Base-by-base conservation (phyloP, 2,113 vertebrate genomes). In the Chaenocephalus aceratus region DNA sequence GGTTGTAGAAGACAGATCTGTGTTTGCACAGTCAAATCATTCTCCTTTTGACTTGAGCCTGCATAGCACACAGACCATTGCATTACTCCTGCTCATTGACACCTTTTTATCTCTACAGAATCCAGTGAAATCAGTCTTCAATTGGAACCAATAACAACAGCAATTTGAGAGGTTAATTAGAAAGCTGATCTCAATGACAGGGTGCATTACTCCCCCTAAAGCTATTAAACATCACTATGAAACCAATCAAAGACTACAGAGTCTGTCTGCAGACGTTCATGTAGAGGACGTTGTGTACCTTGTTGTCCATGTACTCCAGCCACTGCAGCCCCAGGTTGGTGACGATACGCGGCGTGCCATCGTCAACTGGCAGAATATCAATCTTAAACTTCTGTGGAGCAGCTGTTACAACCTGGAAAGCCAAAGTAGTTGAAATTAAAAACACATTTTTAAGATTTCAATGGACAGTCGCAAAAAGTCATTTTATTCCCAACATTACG, bases 241-340 rank as follows among this genome's bases (percentile, higher is more conserved):
- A 79, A 18, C 14, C 46, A 21, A 61, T 36, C 34, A 57, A 41
- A 41, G 10, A 45, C 53, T 12, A 5, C 1, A 36, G 15, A 51
- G n/a, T 62, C 0, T 8, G 46, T 60, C 34, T 36, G 56, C 11
- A 46, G 36, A 67, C 5, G 7, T 13, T 30, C 1, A 23, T 23
- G 14, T 16, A 26, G 5, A 52, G 11, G 7, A 44, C 44, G 45
- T 14, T 45, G 6, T 6, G 18, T 23, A 99, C 98, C 96, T 97
- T 96, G 92, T 96, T 95, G 66, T 98, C 97, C 78, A 91, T 82
- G 75, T 97, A 96, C 80, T 99, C 97, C 87, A 99, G 91, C 97
- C 98, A 99, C 87, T 98, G 98, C 54, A 99, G 92, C 2, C 98
- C 98, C 79, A 98, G 89, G 91, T 99, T 99, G 89, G 96, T 97